Percentiles rank a stretch among this genome's conserved stretches.
These are phyloP conservation scores for Coptodon bakossiorum DNA, from an alignment of 2,113 vertebrate genomes.

Conservation along the genomic window DNA sequence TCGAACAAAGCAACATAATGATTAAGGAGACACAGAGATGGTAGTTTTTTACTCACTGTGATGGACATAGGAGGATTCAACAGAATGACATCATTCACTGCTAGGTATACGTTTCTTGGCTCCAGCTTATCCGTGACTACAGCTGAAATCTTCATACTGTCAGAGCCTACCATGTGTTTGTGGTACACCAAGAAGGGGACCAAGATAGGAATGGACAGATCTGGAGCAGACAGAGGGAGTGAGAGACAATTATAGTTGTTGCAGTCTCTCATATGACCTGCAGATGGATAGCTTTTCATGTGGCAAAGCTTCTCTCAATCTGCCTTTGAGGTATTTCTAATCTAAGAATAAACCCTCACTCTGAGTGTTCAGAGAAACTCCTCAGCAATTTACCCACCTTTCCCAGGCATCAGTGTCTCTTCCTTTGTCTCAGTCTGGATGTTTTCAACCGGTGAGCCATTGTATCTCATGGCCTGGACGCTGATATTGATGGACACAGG, in stretches of 20 bases:
- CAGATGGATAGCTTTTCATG: background rate
- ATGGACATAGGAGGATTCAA: slow-evolving; percentile 54
- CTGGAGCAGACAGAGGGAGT: slow-evolving; percentile 51
- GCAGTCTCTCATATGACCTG: background rate
- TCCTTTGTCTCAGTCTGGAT: slow-evolving; percentile 8
- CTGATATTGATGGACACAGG: slow-evolving; percentile 25
- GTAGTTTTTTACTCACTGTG: slow-evolving; percentile 49
- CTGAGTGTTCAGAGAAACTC: too few species aligned
- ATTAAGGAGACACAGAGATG: background rate
- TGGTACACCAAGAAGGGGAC: slow-evolving; percentile 77
- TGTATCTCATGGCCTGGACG: slow-evolving; percentile 44
- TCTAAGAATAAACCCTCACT: too few species aligned
- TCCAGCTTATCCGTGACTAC: slow-evolving; percentile 38
- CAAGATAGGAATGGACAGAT: slow-evolving; percentile 65
- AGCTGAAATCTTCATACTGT: slow-evolving; percentile 74
- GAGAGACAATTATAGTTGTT: background rate
- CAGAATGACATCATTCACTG: slow-evolving; percentile 68
- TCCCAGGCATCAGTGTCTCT: background rate
- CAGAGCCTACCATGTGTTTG: slow-evolving; percentile 44
- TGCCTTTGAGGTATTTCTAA: background rate
- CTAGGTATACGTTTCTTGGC: slow-evolving; percentile 40
- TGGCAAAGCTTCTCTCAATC: background rate
- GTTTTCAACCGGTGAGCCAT: background rate
- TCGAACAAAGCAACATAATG: background rate
- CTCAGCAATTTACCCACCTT: too few species aligned